Evolutionary conservation across 2,113 vertebrate species (phyloP).

Genomic region (Oreochromis tanganicae): DNA sequence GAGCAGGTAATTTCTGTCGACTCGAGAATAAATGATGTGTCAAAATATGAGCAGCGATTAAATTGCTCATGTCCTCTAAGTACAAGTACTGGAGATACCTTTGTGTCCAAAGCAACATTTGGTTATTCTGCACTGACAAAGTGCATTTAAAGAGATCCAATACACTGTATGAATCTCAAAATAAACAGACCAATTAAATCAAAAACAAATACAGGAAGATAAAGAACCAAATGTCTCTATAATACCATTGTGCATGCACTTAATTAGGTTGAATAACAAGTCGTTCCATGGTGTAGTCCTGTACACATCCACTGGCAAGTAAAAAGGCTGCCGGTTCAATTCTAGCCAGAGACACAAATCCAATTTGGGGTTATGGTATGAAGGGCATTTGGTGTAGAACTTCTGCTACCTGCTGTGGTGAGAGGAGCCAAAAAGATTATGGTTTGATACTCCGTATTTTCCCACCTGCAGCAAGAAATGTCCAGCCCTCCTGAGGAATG

Average conservation of each 20-base stretch:
- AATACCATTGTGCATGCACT: rapidly evolving
- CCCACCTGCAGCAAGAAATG: conserved; percentile 86
- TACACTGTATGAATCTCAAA: not conserved
- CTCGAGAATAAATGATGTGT: not conserved
- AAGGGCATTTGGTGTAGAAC: not conserved
- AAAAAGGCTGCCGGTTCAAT: not conserved
- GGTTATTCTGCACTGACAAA: not conserved
- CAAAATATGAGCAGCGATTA: not conserved
- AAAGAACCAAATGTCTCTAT: not conserved
- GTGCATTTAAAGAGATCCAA: not conserved
- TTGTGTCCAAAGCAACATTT: not conserved
- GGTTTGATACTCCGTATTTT: not conserved
- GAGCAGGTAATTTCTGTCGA: not conserved
- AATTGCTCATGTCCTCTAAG: not conserved
- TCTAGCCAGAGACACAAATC: not conserved
- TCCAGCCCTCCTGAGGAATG: conserved; percentile 75
- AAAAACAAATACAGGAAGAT: not conserved
- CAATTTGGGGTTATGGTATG: rapidly evolving
- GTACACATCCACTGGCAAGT: not conserved
- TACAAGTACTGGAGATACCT: not conserved
- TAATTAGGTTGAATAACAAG: not conserved
- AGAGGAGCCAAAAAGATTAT: not conserved
- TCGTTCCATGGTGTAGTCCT: not conserved
- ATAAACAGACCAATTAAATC: not conserved
- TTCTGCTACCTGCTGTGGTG: not conserved